Percentiles rank a stretch among this genome's conserved stretches.
Conservation (phyloP, 2,888 invertebrate genomes). For the Hypena proboscidalis region DNA sequence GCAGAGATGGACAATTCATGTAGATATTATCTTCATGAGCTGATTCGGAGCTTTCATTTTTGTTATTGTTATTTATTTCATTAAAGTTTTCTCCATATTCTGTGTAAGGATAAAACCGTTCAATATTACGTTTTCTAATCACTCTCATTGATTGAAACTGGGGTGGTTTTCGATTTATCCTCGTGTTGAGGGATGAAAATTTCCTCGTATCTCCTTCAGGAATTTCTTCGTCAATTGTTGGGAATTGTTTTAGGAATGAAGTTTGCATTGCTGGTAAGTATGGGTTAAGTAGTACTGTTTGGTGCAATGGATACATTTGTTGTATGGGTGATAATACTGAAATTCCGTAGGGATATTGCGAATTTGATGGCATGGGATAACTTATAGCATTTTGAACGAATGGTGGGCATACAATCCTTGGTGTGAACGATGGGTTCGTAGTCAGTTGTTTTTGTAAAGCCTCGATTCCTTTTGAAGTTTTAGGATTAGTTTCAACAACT, state of each 20-base stretch:
- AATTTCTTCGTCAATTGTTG: conserved; percentile 71
- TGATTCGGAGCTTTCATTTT: conserved; percentile 56
- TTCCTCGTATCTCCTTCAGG: conserved; percentile 65
- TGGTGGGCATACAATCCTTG: conserved; percentile 78
- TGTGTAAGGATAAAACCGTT: conserved; percentile 80
- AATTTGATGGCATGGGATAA: conserved; percentile 60
- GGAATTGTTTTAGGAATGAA: conserved; percentile 73
- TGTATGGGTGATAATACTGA: conserved; percentile 76
- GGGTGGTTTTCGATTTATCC: conserved; percentile 64
- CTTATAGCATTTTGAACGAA: conserved; percentile 70
- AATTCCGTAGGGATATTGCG: conserved; percentile 66
- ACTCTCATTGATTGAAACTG: conserved; percentile 81
- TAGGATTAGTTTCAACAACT: conserved; percentile 77
- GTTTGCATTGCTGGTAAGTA: conserved; percentile 76
- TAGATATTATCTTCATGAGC: conserved; percentile 69
- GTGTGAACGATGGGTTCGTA: conserved; percentile 80
- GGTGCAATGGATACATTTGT: conserved; percentile 77
- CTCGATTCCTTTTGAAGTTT: conserved; percentile 68
- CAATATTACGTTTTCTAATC: conserved; percentile 76
- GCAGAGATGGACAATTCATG: conserved; percentile 73
- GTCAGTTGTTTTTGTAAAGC: conserved; percentile 77
- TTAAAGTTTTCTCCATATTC: conserved; percentile 78
- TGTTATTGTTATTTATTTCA: conserved; percentile 76
- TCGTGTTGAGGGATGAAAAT: conserved; percentile 77
- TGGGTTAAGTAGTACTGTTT: conserved; percentile 74